Conservation (phyloP, 2,113 vertebrate species). For the Cyanoderma ruficeps region DNA sequence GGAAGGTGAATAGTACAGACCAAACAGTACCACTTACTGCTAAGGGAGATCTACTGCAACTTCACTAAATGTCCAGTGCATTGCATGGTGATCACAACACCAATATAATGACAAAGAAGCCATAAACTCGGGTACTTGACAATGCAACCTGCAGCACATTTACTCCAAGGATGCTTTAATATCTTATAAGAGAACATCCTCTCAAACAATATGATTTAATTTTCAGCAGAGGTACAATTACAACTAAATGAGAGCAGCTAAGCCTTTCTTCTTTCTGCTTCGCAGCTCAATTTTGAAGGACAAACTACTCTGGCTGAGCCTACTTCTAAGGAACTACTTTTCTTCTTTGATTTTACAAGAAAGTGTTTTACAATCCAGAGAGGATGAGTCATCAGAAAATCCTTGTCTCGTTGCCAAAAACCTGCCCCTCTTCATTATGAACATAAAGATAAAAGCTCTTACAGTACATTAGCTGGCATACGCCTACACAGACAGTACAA, state of each 20-base stretch:
- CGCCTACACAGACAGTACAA: conserved; percentile 77
- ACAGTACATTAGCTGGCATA: conserved; percentile 77
- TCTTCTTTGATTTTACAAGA: conserved; percentile 72
- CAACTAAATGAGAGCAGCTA: neutral
- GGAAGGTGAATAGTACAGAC: neutral
- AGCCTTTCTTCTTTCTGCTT: neutral
- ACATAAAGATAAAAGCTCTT: conserved; percentile 82
- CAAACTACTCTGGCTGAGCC: conserved; percentile 40
- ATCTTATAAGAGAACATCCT: neutral
- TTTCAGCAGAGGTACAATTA: neutral
- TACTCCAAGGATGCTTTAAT: neutral
- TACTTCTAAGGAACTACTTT: conserved; percentile 49
- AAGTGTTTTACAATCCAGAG: conserved; percentile 67
- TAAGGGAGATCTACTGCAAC: neutral
- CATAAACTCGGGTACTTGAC: neutral
- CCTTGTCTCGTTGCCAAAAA: conserved; percentile 74
- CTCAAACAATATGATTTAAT: neutral
- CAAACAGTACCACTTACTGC: neutral
- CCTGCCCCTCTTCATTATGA: conserved; percentile 78
- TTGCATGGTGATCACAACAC: neutral
- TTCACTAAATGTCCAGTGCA: neutral
- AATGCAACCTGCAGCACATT: neutral
- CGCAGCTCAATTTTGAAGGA: neutral
- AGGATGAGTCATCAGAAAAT: conserved; percentile 75
- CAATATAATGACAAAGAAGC: neutral